Evolutionary conservation across 1,140 invertebrate species (phyloP).

Genomic region (Diachasma alloeum): DNA sequence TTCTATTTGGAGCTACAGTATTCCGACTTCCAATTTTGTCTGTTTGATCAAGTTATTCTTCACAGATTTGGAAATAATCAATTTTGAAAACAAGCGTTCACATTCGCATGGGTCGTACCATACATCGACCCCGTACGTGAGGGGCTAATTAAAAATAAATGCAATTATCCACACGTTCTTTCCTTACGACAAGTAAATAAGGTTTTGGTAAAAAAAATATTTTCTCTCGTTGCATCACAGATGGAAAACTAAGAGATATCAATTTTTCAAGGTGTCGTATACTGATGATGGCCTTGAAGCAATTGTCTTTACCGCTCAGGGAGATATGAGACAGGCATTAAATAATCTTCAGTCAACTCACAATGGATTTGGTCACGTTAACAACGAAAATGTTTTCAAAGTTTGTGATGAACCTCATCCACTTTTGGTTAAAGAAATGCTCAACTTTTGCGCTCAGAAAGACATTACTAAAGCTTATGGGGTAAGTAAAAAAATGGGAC

Average conservation of each 20-base stretch:
- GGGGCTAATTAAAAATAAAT: too few relatives aligned
- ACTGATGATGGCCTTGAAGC: conserved; percentile 96
- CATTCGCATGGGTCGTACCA: too few relatives aligned
- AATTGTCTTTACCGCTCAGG: conserved; percentile 97
- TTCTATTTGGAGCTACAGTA: too few relatives aligned
- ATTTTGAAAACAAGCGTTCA: too few relatives aligned
- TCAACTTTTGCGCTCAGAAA: conserved; percentile 82
- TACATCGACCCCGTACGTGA: too few relatives aligned
- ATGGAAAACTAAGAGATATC: background rate
- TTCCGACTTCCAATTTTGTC: too few relatives aligned
- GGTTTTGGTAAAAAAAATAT: too few relatives aligned
- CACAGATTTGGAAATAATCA: too few relatives aligned
- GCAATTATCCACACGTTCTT: too few relatives aligned
- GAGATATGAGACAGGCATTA: conserved; percentile 96
- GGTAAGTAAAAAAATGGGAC: conserved; percentile 54
- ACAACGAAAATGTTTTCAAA: conserved; percentile 97
- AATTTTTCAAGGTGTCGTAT: conserved; percentile 67
- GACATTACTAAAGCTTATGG: conserved; percentile 90
- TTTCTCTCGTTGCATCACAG: background rate
- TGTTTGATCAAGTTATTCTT: too few relatives aligned
- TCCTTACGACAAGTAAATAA: too few relatives aligned
- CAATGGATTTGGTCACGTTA: conserved; percentile 93
- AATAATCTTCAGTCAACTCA: conserved; percentile 98
- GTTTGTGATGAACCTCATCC: conserved; percentile 99
- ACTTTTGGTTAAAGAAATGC: conserved; percentile 90